Base-by-base conservation (phyloP, 2,888 invertebrate genomes). In the Polyommatus icarus region DNA sequence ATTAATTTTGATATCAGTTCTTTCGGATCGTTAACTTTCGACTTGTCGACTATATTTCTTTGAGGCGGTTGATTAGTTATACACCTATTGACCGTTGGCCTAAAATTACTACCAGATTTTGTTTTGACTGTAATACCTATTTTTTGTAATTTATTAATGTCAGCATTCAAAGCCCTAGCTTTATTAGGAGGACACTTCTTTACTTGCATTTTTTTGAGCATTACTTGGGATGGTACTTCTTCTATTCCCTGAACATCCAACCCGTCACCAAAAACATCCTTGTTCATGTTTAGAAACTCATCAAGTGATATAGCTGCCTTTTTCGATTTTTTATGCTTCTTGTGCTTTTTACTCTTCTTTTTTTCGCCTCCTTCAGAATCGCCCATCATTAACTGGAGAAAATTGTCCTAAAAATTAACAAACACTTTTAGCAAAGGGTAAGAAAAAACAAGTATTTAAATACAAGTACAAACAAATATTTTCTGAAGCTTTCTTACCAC, bases 201-300 rank as follows among this genome's bases (percentile, higher is more conserved):
- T 76, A 80, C 81, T 84, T 89, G 91, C n/a, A 89, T 83, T 61
- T 89, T 88, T 83, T 92, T 93, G 54, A 87, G 84, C 59, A 93
- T 88, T 71, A 88, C 86, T 81, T 87, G 88, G 10, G 92, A 90
- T 0, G 93, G 93, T n/a, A 94, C 88, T 86, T 93, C 94, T 83
- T 92, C 93, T 79, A 93, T 86, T 5, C 94, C 94, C 81, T 94
- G 91, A 80, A 93, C 88, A 83, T 93, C 90, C 78, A 93, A 82
- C 32, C 88, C 92, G 84, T 94, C 93, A 50, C 93, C 93, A 84
- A 94, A 94, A 2, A 94, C 91, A 82, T 94, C 94, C 82, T 89
- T 88, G 81, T 94, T 94, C 94, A 94, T 94, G 82, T 89, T 93
- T 32, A 94, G 82, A 79, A 94, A 94, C 80, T 94, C 92, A 82